phyloP scores from a whole-genome alignment of 2,113 vertebrate species.

The Takifugu bimaculatus region DNA sequence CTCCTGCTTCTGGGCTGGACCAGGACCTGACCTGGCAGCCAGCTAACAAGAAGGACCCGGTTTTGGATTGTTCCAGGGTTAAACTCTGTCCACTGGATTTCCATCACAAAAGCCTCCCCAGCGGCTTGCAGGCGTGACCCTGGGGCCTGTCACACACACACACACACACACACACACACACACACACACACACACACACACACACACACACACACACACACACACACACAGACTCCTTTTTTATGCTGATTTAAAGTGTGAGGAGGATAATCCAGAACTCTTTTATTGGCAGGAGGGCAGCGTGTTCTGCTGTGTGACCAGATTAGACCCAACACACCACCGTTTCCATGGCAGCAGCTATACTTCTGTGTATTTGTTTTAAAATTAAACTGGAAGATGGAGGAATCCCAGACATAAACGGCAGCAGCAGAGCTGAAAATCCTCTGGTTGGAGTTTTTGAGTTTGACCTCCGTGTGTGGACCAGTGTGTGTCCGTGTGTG shows the following conservation, averaged over 20 bases:
- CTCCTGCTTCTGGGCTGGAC: constrained; percentile 31
- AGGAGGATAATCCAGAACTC: constrained; percentile 57
- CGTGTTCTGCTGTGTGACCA: constrained; percentile 23
- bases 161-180: too few species aligned
- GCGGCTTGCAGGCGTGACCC: constrained; percentile 64
- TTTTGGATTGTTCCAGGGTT: constrained; percentile 60
- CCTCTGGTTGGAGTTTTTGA: too few species aligned
- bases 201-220: constrained; percentile 30
- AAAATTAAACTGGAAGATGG: too few species aligned
- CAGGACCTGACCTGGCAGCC: constrained; percentile 9
- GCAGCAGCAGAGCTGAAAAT: too few species aligned
- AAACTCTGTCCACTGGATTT: constrained; percentile 69
- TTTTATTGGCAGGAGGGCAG: constrained; percentile 50
- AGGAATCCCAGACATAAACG: too few species aligned
- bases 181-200: too few species aligned
- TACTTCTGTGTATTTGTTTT: too few species aligned
- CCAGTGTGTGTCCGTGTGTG: too few species aligned
- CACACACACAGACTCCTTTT: constrained; percentile 49
- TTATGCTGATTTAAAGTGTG: constrained; percentile 72
- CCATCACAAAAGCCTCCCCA: constrained; percentile 72
- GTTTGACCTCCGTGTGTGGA: too few species aligned
- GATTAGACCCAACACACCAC: constrained; percentile 20
- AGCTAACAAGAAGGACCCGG: constrained; percentile 43
- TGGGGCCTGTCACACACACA: constrained; percentile 48
- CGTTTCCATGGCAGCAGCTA: constrained; percentile 1